These are phyloP conservation scores for Probaryconus sp. DNA, from an alignment of 1,140 invertebrate species.

Conservation along the genomic window DNA sequence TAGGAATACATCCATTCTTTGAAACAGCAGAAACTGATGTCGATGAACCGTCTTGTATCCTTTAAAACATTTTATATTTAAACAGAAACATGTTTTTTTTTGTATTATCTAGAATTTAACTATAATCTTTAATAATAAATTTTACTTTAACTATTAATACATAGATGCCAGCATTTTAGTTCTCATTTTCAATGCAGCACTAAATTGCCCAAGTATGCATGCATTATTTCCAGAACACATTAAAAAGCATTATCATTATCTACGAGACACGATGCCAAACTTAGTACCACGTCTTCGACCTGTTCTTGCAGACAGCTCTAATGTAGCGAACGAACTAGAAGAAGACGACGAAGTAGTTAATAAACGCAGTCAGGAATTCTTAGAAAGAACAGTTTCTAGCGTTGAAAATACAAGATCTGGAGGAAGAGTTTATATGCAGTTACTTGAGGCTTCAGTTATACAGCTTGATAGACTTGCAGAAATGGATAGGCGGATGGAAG, in stretches of 20 bases:
- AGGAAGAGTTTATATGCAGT: conserved; percentile 80
- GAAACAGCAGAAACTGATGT: conserved; percentile 97
- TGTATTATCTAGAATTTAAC: conserved; percentile 26
- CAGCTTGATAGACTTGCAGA: conserved; percentile 87
- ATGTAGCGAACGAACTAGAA: conserved; percentile 62
- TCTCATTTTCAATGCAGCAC: conserved; percentile 95
- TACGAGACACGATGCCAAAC: conserved; percentile 95
- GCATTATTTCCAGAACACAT: conserved; percentile 95
- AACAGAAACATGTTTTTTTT: conserved; percentile 1
- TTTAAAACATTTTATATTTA: conserved; percentile 65
- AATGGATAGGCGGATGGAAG: conserved; percentile 89
- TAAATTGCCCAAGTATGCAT: conserved; percentile 92
- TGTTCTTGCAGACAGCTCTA: conserved; percentile 71
- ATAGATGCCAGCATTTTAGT: conserved; percentile 94
- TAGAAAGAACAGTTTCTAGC: conserved; percentile 85
- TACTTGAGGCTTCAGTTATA: conserved; percentile 85
- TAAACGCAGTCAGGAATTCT: conserved; percentile 80
- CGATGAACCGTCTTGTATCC: conserved; percentile 94
- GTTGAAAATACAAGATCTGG: conserved; percentile 83
- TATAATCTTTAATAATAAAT: conserved; percentile 14
- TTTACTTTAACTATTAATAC: conserved; percentile 56
- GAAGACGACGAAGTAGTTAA: conserved; percentile 68
- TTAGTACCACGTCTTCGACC: conserved; percentile 92
- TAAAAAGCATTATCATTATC: conserved; percentile 94
- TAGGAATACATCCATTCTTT: conserved; percentile 97